A percentile compares a stretch with the other conserved stretches of the same genome.
These are phyloP conservation scores for Aurelia sp. DNA, from an alignment of 30 jellyfish, hydroid and myxozoan genomes.

Conservation along the genomic window DNA sequence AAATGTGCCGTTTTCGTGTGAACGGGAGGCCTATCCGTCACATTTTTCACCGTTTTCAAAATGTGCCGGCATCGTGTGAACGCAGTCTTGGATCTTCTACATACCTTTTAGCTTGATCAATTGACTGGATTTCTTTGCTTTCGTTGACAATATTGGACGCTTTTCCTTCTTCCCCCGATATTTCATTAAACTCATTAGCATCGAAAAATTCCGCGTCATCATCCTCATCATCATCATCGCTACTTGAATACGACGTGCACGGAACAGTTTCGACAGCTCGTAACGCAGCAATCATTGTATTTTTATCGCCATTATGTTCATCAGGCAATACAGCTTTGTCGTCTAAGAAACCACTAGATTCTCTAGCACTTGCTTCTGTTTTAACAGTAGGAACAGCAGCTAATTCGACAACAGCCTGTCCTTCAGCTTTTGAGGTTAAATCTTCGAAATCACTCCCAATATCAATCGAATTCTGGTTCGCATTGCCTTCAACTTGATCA, in stretches of 20 bases:
- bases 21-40: no score
- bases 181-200: constrained; percentile 80
- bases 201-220: constrained; percentile 88
- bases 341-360: not conserved
- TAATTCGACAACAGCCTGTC: not conserved
- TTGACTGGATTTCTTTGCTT: no score
- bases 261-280: constrained; percentile 90
- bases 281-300: constrained; percentile 33
- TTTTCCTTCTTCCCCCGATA: constrained; percentile 26
- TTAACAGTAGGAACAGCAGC: constrained; percentile 14
- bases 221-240: constrained; percentile 97
- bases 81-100: no score
- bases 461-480: not conserved
- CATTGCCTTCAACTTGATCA: not conserved
- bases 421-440: constrained; percentile 1
- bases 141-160: no score
- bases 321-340: constrained; percentile 1
- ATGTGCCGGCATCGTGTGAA: no score
- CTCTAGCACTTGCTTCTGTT: not conserved
- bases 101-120: no score
- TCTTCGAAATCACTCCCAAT: constrained; percentile 44
- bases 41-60: no score
- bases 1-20: no score
- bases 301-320: not conserved
- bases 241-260: constrained; percentile 86